These are phyloP conservation scores for Taeniopygia guttata DNA, from an alignment of 2,797 vertebrate species.

Conservation along the genomic window DNA sequence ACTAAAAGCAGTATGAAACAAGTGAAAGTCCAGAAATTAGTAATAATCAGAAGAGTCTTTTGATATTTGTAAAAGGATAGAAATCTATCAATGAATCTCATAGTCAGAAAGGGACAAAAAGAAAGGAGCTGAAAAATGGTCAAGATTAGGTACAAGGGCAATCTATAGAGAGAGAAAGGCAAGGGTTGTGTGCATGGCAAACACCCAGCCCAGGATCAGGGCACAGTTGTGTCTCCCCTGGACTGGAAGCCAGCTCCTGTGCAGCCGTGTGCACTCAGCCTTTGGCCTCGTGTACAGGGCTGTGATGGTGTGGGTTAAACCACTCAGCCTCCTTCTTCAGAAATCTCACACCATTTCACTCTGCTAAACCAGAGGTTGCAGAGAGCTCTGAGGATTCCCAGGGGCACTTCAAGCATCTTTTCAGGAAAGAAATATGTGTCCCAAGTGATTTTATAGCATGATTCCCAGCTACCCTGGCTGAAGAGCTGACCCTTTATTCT, in stretches of 20 bases:
- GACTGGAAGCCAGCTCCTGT: neutral
- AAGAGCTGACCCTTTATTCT: neutral
- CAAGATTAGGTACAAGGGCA: neutral
- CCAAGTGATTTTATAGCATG: neutral
- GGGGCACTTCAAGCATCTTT: neutral
- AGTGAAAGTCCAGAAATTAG: neutral
- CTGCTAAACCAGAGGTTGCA: neutral
- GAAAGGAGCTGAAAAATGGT: neutral
- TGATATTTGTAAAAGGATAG: neutral
- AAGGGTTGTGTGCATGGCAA: neutral
- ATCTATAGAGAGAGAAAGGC: neutral
- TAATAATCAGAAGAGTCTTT: neutral
- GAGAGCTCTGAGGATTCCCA: neutral
- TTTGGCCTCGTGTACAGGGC: neutral
- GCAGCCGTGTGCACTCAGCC: neutral
- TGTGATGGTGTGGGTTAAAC: neutral
- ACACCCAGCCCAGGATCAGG: too few relatives aligned
- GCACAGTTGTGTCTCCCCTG: fast-evolving
- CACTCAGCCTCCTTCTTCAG: neutral
- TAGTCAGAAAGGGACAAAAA: neutral
- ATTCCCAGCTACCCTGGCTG: neutral
- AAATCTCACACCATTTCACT: neutral
- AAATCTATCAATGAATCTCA: neutral
- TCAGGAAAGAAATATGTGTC: neutral
- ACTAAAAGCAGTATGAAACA: neutral